A percentile compares a stretch with the other conserved stretches of the same genome.
Conservation (phyloP, 2,113 vertebrate genomes). For the Chaetorhynchus papuensis region DNA sequence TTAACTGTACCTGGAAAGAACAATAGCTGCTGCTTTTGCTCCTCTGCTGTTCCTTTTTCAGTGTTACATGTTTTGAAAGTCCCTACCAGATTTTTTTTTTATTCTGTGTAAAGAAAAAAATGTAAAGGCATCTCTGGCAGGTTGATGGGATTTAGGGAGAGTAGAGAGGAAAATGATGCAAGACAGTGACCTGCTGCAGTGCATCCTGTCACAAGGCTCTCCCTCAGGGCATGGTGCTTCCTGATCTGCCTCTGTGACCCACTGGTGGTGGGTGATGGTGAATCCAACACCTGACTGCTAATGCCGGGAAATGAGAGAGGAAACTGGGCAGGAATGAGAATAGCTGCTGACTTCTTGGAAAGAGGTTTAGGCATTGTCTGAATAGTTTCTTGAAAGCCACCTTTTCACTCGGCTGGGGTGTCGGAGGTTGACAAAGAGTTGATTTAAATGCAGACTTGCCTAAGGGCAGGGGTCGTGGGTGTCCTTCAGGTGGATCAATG, state of each 20-base stretch:
- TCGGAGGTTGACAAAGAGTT: conserved; percentile 4
- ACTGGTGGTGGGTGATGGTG: neutral
- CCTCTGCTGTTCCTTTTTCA: neutral
- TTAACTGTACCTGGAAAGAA: neutral
- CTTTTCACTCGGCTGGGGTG: neutral
- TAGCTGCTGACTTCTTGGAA: neutral
- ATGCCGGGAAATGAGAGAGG: neutral
- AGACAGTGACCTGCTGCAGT: neutral
- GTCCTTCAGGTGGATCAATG: neutral
- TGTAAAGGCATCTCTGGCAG: neutral
- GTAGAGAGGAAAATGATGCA: neutral
- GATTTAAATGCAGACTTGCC: conserved; percentile 45
- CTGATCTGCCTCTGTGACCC: neutral
- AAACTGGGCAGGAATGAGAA: neutral
- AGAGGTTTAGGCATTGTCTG: neutral
- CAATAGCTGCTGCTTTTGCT: neutral
- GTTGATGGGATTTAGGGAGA: neutral
- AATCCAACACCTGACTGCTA: neutral
- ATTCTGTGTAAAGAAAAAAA: neutral
- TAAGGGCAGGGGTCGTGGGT: neutral
- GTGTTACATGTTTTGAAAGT: neutral
- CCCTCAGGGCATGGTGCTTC: neutral
- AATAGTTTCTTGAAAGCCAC: neutral
- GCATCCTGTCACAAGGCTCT: neutral
- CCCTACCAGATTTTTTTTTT: neutral